These are phyloP conservation scores for Triplophysa yarkandensis DNA, from an alignment of 2,797 vertebrate species.

Conservation along the genomic window DNA sequence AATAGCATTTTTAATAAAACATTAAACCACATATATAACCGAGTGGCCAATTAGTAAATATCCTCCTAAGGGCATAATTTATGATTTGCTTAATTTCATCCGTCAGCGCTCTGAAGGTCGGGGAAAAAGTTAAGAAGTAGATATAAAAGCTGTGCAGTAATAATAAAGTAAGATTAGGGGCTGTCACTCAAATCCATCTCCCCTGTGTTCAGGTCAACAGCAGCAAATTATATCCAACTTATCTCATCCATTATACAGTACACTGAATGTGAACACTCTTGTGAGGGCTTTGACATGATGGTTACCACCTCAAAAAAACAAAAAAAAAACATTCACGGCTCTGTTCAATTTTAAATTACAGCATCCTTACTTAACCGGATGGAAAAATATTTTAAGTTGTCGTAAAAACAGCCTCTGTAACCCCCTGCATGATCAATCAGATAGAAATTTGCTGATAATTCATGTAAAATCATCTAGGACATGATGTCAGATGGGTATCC, in stretches of 20 bases:
- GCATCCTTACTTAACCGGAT: not conserved
- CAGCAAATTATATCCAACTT: not conserved
- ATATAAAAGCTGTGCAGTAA: not conserved
- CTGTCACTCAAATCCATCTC: not conserved
- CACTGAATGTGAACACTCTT: not conserved
- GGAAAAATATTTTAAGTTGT: not conserved
- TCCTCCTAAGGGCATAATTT: not conserved
- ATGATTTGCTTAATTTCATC: not conserved
- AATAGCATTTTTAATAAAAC: not conserved
- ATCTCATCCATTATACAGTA: not conserved
- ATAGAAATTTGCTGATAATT: constrained; percentile 67
- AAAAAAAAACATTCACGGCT: not conserved
- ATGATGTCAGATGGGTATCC: constrained; percentile 48
- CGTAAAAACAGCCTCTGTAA: not conserved
- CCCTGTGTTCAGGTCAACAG: not conserved
- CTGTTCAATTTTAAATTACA: not conserved
- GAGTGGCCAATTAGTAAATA: not conserved
- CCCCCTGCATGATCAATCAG: constrained; percentile 54
- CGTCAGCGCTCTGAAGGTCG: not conserved
- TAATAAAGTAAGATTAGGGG: not conserved
- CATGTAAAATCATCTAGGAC: constrained; percentile 43
- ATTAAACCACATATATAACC: not conserved
- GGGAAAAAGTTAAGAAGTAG: not conserved
- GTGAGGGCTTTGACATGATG: not conserved
- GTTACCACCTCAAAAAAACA: not conserved